These are phyloP conservation scores for Perithous albicinctus DNA, from an alignment of 2,888 invertebrate genomes.

Conservation along the genomic window DNA sequence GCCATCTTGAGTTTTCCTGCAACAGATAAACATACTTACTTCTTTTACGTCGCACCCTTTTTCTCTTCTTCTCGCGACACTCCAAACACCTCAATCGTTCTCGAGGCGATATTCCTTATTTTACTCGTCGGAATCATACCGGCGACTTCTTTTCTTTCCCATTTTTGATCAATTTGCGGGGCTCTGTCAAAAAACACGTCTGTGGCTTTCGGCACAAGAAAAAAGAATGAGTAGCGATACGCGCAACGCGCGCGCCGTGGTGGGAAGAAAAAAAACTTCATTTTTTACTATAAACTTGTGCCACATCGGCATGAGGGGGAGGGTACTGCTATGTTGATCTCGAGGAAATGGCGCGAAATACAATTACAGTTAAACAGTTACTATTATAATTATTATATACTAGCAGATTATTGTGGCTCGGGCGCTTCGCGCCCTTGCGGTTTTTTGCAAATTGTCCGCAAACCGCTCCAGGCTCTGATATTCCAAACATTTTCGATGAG, in stretches of 20 bases:
- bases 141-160: slow-evolving; percentile 44
- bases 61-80: slow-evolving; percentile 40
- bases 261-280: too few relatives aligned
- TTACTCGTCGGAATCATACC: slow-evolving; percentile 42
- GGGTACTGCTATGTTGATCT: too few relatives aligned
- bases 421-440: too few relatives aligned
- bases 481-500: too few relatives aligned
- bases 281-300: too few relatives aligned
- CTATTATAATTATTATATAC: too few relatives aligned
- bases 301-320: too few relatives aligned
- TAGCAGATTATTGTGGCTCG: too few relatives aligned
- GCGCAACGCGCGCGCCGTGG: slow-evolving; percentile 33
- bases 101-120: slow-evolving; percentile 34
- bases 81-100: slow-evolving; percentile 39
- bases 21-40: slow-evolving; percentile 42
- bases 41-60: slow-evolving; percentile 40
- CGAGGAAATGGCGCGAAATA: too few relatives aligned
- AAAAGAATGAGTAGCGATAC: slow-evolving; percentile 16
- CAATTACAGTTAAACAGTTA: too few relatives aligned
- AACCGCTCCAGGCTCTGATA: too few relatives aligned
- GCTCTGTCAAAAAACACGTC: slow-evolving; percentile 42
- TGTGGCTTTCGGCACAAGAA: slow-evolving; percentile 45
- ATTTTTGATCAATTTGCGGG: slow-evolving; percentile 10
- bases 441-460: too few relatives aligned
- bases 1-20: slow-evolving; percentile 41